Base-by-base conservation (phyloP, 2,113 vertebrate genomes). In the Mixornis gularis region DNA sequence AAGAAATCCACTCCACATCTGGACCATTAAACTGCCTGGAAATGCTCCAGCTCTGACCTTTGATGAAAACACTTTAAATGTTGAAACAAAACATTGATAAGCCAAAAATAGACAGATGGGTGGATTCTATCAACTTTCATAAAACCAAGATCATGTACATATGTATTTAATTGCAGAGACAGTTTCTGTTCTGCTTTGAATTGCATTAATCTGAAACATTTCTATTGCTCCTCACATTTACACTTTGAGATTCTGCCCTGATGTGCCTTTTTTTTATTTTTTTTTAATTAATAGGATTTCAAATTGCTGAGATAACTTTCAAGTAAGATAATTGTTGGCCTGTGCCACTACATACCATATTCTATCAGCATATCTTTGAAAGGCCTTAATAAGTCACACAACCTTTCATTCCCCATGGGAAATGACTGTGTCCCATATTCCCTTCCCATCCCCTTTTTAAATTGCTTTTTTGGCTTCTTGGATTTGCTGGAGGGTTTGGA, bases 1-100 rank as follows among this genome's bases (percentile, higher is more conserved):
- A 76, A 49, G 83, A 85, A 83, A 96, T 79, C 81, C 49, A 84
- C 40, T 79, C 58, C 71, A 91, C 90, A 94, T 92, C 85, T 93
- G 90, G 80, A 76, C 59, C 90, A 71, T 78, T 87, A 90, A 87
- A 94, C 30, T 68, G 59, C 41, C 44, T 90, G 87, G 84, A 94
- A 64, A 65, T 40, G 58, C 21, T 55, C 72, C 86, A 85, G 78
- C 55, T 72, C 66, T 60, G 22, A 72, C 68, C 70, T 92, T 94
- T 86, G 89, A 95, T 89, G 91, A 83, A 83, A 88, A 90, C 71
- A 87, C 8, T 70, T 84, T 40, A 49, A 90, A 84, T 53, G 81
- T 79, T 86, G 74, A 92, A 93, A 92, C 87, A 89, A 94, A 87
- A 94, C 56, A 95, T 29, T 36, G 89, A 96, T 89, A 91, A 95